Evolutionary conservation across 2,113 vertebrate genomes (phyloP), one percentile per base, ranked within the genome.

Genomic region (Psittacus erithacus): DNA sequence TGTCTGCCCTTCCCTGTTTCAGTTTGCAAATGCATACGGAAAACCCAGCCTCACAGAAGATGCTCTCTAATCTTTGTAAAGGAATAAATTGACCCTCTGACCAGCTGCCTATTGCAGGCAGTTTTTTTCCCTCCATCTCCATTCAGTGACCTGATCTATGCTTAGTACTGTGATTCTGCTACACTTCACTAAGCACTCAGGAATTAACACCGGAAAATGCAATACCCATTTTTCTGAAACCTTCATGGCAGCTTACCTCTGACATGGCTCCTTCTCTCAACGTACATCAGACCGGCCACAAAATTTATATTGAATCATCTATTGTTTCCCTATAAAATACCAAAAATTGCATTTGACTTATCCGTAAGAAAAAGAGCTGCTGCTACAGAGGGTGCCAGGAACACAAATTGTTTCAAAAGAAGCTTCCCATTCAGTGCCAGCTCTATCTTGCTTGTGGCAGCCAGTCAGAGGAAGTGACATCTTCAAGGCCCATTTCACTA

Each of bases 401-500:
- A 41, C 3, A 81, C 39, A 83, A 70, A 86, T 39, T 73, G 2
- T 5, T 83, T 83, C 35, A 29, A 69, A 77, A 73, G 27, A 52
- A 65, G 5, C 2, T 93, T 46, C 11, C 4, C 17, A 35, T 70
- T 92, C 29, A 20, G 9, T 77, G 79, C 16, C 29, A 86, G 3
- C 15, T 77, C 27, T 74, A 12, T 47, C 35, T 50, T 81, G 19
- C 20, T 67, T 27, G 28, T 29, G 15, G 41, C 6, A 82, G 25
- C 4, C 0, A 0, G 4, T 6, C 55, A 17, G 33, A 85, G 39
- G 11, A 60, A 82, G 6, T 39, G 17, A 60, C 16, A 25, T 46
- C 13, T 18, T 85, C n/a, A 44, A 67, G 7, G 23, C 69, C 24
- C 50, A 53, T 70, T 84, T 82, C 43, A 35, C 4, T 78, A 13